Conservation (phyloP, 2,113 vertebrate species). For the Ahaetulla prasina region DNA sequence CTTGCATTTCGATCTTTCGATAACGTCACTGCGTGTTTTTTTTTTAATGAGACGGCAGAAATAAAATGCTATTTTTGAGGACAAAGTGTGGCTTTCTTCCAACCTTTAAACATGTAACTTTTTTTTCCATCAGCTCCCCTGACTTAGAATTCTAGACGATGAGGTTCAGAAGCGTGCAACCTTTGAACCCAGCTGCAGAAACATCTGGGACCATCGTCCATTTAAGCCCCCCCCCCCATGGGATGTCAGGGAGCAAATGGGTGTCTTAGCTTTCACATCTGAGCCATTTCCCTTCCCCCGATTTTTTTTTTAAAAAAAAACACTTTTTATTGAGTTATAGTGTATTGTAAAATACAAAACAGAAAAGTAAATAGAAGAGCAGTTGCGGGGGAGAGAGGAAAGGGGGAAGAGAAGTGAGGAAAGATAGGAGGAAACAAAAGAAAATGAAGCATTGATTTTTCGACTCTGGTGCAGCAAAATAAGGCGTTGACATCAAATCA, state of each 20-base stretch:
- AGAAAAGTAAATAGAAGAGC: no score
- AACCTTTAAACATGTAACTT: not conserved
- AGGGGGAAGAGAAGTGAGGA: no score
- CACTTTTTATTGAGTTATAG: no score
- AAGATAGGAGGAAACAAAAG: no score
- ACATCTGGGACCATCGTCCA: not conserved
- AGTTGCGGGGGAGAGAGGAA: no score
- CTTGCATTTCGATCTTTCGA: conserved; percentile 64
- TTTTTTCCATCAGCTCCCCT: not conserved
- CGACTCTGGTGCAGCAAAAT: no score
- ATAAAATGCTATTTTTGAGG: conserved; percentile 63
- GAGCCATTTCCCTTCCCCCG: not conserved
- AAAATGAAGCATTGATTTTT: no score
- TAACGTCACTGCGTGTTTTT: conserved; percentile 59
- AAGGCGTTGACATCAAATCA: no score
- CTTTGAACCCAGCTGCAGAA: not conserved
- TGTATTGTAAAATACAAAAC: no score
- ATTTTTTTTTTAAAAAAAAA: no score
- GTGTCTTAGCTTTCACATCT: not conserved
- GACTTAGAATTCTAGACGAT: not conserved
- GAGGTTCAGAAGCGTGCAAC: not conserved
- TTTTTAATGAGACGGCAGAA: conserved; percentile 65
- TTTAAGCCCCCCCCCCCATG: no score
- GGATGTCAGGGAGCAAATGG: not conserved
- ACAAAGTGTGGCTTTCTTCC: not conserved